A percentile compares a stretch with the other conserved stretches of the same genome.
Conservation (phyloP, 2,888 invertebrate genomes). For the Clistopyga incitator region DNA sequence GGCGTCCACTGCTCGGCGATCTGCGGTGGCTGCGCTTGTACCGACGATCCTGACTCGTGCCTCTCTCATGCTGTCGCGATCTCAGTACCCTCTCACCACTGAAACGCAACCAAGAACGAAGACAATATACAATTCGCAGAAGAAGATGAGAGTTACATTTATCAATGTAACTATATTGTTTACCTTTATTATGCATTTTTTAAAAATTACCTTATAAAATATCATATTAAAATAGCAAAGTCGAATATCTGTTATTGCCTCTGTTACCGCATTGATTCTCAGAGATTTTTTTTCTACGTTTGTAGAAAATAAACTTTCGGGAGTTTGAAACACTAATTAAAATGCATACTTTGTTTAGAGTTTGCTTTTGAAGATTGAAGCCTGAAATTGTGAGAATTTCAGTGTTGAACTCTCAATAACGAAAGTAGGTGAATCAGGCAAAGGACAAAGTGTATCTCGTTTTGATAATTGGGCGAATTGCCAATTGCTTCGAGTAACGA, state of each 20-base stretch:
- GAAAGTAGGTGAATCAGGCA: slow-evolving; percentile 30
- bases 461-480: slow-evolving; percentile 59
- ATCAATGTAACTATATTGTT: no score
- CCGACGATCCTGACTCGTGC: slow-evolving; percentile 92
- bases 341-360: slow-evolving; percentile 12
- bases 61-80: slow-evolving; percentile 88
- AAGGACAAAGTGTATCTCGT: slow-evolving; percentile 12
- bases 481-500: slow-evolving; percentile 53
- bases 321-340: no score
- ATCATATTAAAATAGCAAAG: no score
- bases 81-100: slow-evolving; percentile 87
- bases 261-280: no score
- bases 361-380: slow-evolving; percentile 3
- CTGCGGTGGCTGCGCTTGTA: slow-evolving; percentile 94
- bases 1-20: slow-evolving; percentile 92
- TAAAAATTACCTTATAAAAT: no score
- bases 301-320: no score
- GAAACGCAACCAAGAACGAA: slow-evolving; percentile 72
- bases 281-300: no score
- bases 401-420: slow-evolving; percentile 9
- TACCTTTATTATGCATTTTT: no score
- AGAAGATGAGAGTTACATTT: not conserved
- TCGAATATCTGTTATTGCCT: no score
- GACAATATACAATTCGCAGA: slow-evolving; percentile 53
- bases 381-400: slow-evolving; percentile 11